Base-by-base conservation (phyloP, 2,113 vertebrate genomes). In the Alaudala cheleensis region DNA sequence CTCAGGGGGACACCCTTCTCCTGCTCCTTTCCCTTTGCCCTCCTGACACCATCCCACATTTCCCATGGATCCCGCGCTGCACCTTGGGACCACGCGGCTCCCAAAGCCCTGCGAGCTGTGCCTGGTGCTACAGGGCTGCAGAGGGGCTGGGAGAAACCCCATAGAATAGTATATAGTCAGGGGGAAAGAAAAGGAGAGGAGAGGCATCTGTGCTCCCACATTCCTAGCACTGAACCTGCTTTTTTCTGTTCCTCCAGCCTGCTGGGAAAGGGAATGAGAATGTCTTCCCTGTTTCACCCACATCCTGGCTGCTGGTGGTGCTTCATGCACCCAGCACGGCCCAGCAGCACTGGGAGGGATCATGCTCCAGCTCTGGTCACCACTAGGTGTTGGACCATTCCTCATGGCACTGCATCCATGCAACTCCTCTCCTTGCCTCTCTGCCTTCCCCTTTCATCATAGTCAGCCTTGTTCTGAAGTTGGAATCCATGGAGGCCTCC, bases 81-180 rank as follows among this genome's bases (percentile, higher is more conserved):
- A 20, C 34, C 5, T 66, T 44, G 65, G 76, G 53, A 85, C 20
- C 0, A 0, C 5, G 0, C 0, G 0, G 31, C 21, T 37, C 57
- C 61, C 54, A 12, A 7, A 34, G 47, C 54, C 65, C 66, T 6
- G 49, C 0, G 4, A 84, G 42, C 61, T 4, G 1, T 1, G 5
- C 39, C 70, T 3, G 1, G 45, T 10, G 29, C 86, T 47, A 56
- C 47, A 25, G 47, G 51, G 61, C 5, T 62, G 61, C 42, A 26
- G 18, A 20, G 34, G 24, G 21, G 23, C 56, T 56, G 49, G 49
- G 25, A 34, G 34, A 33, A 33, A 45, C 14, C 31, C 78, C 61
- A 37, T 0, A 33, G 21, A 67, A 14, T 9, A 6, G 42, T 11
- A 3, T 4, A 2, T 39, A 73, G n/a, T 31, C 7, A 0, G 28